A percentile compares a stretch with the other conserved stretches of the same genome.
Conservation (phyloP, 2,113 vertebrate species). For the Panthera leo region DNA sequence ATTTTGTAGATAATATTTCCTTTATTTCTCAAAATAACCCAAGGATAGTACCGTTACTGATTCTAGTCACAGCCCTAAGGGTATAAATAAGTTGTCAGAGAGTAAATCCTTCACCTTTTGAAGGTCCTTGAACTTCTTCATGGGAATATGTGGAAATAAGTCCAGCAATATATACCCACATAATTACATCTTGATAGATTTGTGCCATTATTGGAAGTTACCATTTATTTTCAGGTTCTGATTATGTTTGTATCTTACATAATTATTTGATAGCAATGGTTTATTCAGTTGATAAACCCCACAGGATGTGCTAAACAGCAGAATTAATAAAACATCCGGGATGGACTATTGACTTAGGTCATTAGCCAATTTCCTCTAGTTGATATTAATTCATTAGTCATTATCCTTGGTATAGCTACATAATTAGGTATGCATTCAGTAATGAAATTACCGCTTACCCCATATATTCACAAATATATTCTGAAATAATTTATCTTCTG, state of each 20-base stretch:
- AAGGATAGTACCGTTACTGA: neutral
- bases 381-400: conserved; percentile 2
- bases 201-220: neutral
- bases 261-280: neutral
- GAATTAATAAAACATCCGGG: neutral
- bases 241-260: neutral
- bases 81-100: neutral
- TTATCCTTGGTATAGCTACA: neutral
- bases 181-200: neutral
- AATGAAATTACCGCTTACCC: neutral
- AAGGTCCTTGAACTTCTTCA: neutral
- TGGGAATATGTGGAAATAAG: neutral
- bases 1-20: neutral
- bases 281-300: neutral
- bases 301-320: neutral
- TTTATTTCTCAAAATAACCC: neutral
- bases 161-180: neutral
- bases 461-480: neutral
- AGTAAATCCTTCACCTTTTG: neutral
- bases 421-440: neutral
- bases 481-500: neutral
- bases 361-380: neutral
- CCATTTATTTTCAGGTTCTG: neutral
- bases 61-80: neutral
- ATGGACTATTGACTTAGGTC: neutral